Conservation (phyloP, 1,140 invertebrate genomes). For the Hyposmocoma kahamanoa region DNA sequence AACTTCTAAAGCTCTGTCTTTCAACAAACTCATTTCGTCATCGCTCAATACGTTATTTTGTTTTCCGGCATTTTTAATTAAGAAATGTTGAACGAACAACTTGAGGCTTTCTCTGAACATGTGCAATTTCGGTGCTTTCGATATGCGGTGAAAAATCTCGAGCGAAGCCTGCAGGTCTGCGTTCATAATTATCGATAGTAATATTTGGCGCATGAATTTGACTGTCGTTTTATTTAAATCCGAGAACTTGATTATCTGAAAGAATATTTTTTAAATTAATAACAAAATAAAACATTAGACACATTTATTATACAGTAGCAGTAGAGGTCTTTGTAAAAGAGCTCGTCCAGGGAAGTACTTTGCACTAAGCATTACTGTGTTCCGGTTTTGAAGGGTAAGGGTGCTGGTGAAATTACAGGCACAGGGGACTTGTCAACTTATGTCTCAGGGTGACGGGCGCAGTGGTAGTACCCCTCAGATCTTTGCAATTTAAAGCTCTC, state of each 20-base stretch:
- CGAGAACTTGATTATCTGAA: slow-evolving; percentile 85
- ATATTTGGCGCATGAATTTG: slow-evolving; percentile 80
- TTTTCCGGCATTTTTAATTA: slow-evolving; percentile 78
- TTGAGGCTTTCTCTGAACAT: slow-evolving; percentile 83
- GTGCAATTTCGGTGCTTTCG: slow-evolving; percentile 79
- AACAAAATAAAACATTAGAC: too few relatives aligned
- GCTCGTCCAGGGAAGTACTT: too few relatives aligned
- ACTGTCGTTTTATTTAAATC: slow-evolving; percentile 83
- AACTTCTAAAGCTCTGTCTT: slow-evolving; percentile 70
- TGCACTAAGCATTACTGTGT: too few relatives aligned
- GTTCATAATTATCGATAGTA: slow-evolving; percentile 81
- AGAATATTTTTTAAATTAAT: too few relatives aligned
- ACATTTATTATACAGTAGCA: too few relatives aligned
- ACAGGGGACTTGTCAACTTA: too few relatives aligned
- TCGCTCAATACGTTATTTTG: slow-evolving; percentile 58
- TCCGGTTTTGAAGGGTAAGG: too few relatives aligned
- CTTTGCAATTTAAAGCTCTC: too few relatives aligned
- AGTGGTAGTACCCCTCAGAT: too few relatives aligned
- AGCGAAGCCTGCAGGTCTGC: slow-evolving; percentile 74
- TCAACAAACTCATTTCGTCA: slow-evolving; percentile 71
- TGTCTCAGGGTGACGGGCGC: too few relatives aligned
- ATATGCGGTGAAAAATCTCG: slow-evolving; percentile 80
- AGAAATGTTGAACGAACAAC: slow-evolving; percentile 87
- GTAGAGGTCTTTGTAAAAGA: too few relatives aligned
- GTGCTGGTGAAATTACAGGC: too few relatives aligned